Conservation (phyloP, 2,797 vertebrate species). For the Pteropus rufus region DNA sequence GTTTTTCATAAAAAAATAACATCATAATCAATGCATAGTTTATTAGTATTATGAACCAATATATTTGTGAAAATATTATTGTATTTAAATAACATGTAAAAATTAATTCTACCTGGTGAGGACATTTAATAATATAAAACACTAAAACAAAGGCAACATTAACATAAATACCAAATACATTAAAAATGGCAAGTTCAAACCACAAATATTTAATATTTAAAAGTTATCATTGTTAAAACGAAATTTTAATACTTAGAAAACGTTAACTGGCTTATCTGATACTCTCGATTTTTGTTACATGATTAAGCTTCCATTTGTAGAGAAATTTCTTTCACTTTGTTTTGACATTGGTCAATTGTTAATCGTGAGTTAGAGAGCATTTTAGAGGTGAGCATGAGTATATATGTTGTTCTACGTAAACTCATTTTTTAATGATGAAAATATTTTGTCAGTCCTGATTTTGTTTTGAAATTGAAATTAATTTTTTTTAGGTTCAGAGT, state of each 20-base stretch:
- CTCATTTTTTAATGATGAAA: background rate
- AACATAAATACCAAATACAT: background rate
- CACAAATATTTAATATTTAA: constrained; percentile 41
- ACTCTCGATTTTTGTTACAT: background rate
- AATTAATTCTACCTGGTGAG: background rate
- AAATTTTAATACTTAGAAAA: constrained; percentile 26
- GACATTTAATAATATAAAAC: constrained; percentile 27
- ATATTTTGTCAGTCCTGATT: constrained; percentile 13
- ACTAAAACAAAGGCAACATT: background rate
- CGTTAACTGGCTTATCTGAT: background rate
- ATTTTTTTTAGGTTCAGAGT: background rate
- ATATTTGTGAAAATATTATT: background rate
- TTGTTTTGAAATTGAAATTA: constrained; percentile 19
- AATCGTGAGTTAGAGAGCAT: background rate
- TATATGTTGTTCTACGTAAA: background rate
- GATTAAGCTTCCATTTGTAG: background rate
- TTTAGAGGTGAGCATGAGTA: background rate
- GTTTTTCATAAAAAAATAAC: constrained; percentile 21
- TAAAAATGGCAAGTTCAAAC: background rate
- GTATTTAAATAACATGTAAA: background rate
- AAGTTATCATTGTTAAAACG: background rate
- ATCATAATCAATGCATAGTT: background rate
- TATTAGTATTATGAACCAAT: constrained; percentile 6
- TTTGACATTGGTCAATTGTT: background rate
- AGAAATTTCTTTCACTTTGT: constrained; percentile 24